Evolutionary conservation across 2,797 vertebrate species (phyloP).

Genomic region (Dendrocincla tyrannina): DNA sequence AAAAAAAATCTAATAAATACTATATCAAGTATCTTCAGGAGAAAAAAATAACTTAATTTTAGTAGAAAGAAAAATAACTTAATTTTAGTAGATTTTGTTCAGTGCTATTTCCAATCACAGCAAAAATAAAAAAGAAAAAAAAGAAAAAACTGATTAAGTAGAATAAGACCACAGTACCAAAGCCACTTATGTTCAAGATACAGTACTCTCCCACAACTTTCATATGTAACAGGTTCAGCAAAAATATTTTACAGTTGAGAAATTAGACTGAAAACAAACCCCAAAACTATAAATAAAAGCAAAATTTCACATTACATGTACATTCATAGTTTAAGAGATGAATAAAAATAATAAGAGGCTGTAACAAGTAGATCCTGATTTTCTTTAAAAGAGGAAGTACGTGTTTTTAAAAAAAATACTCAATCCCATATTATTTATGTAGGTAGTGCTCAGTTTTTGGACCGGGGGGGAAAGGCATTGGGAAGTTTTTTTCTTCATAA

Average conservation of each 20-base stretch:
- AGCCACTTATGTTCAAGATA: conserved; percentile 66
- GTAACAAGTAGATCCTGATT: conserved; percentile 50
- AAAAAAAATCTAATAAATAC: conserved; percentile 72
- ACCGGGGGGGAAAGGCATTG: conserved; percentile 19
- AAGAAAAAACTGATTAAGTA: conserved; percentile 50
- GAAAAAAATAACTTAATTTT: conserved; percentile 72
- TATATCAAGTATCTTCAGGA: conserved; percentile 79
- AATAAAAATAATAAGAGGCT: conserved; percentile 30
- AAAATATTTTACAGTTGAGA: conserved; percentile 68
- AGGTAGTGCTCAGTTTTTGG: conserved; percentile 61
- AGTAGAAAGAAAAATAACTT: conserved; percentile 72
- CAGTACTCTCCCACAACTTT: conserved; percentile 66
- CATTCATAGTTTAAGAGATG: conserved; percentile 70
- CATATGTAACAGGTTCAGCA: conserved; percentile 72
- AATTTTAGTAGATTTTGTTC: conserved; percentile 72
- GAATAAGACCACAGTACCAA: conserved; percentile 74
- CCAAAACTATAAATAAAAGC: conserved; percentile 68
- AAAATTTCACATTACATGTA: conserved; percentile 75
- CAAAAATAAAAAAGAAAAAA: conserved; percentile 37
- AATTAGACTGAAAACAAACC: conserved; percentile 50
- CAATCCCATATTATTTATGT: conserved; percentile 37
- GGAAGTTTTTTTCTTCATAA: conserved; percentile 32
- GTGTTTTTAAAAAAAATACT: neutral
- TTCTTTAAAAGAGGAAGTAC: conserved; percentile 37
- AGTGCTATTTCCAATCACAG: conserved; percentile 70